phyloP scores from a whole-genome alignment of 2,888 invertebrate genomes.

The Yponomeuta plumbellus region DNA sequence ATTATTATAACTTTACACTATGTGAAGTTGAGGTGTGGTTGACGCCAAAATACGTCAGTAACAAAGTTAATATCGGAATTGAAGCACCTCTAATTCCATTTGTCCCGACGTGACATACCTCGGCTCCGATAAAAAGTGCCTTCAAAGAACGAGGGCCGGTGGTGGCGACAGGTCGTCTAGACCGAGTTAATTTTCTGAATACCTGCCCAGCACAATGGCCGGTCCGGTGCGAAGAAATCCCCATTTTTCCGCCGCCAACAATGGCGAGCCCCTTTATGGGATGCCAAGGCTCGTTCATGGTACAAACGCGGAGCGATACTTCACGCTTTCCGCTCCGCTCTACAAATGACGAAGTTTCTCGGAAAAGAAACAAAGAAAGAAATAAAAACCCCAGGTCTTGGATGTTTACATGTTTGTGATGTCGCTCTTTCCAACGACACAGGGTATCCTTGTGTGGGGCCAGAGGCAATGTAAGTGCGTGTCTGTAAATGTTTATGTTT shows the following conservation, averaged over 20 bases:
- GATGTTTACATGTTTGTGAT: no score
- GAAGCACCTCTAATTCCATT: neutral
- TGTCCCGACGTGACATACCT: neutral
- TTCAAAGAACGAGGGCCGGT: slow-evolving; percentile 1
- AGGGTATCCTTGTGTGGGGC: no score
- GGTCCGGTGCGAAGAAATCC: slow-evolving; percentile 28
- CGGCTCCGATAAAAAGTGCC: neutral
- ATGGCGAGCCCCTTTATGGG: neutral
- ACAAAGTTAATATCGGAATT: neutral
- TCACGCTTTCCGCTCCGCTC: no score
- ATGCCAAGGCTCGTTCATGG: neutral
- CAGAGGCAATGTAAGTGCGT: no score
- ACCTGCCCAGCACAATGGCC: slow-evolving; percentile 51
- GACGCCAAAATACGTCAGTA: neutral
- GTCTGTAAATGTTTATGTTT: no score
- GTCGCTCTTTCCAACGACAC: no score
- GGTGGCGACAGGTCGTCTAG: slow-evolving; percentile 37
- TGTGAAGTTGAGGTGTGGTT: no score
- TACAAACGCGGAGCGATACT: no score
- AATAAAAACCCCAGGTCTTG: no score
- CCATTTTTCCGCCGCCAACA: slow-evolving; percentile 34
- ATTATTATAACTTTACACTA: no score
- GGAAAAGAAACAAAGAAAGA: no score
- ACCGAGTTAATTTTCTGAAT: slow-evolving; percentile 56
- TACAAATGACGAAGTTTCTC: no score